A percentile compares a stretch with the other conserved stretches of the same genome.
These are phyloP conservation scores for Drosophila paucipuncta DNA, from an alignment of 2,888 invertebrate species.

Conservation along the genomic window DNA sequence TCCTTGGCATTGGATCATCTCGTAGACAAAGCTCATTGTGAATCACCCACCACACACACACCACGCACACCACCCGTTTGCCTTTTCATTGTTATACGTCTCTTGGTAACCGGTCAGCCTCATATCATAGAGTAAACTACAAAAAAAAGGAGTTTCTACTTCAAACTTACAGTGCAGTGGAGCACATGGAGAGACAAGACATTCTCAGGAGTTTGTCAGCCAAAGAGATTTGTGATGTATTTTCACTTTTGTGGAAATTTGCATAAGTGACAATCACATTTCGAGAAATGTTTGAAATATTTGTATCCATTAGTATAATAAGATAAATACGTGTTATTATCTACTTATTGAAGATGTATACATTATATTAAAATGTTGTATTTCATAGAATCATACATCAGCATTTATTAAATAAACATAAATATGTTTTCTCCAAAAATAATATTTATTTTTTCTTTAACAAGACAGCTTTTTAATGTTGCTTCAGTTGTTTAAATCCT, in stretches of 20 bases:
- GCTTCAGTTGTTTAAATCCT: neutral
- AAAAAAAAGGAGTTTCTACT: conserved; percentile 41
- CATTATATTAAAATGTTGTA: neutral
- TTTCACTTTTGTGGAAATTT: conserved; percentile 15
- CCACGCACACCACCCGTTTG: conserved; percentile 6
- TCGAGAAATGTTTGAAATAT: neutral
- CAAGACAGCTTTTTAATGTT: neutral
- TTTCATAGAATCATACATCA: neutral
- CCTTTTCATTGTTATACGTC: conserved; percentile 26
- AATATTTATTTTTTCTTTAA: neutral
- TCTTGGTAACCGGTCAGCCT: conserved; percentile 29
- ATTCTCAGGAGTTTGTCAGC: conserved; percentile 17
- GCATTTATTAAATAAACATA: neutral
- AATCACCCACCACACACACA: conserved; percentile 22
- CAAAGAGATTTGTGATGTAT: conserved; percentile 4
- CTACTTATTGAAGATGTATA: neutral
- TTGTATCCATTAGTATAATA: neutral
- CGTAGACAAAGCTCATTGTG: conserved; percentile 43
- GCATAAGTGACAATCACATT: conserved; percentile 2
- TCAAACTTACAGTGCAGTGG: conserved; percentile 18
- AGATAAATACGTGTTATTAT: neutral
- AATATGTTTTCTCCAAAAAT: neutral
- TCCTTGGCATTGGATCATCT: conserved; percentile 28
- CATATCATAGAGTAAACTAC: conserved; percentile 49
- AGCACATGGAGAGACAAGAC: neutral